Conservation (phyloP, 2,888 invertebrate species). For the Dasysyrphus albostriatus region DNA sequence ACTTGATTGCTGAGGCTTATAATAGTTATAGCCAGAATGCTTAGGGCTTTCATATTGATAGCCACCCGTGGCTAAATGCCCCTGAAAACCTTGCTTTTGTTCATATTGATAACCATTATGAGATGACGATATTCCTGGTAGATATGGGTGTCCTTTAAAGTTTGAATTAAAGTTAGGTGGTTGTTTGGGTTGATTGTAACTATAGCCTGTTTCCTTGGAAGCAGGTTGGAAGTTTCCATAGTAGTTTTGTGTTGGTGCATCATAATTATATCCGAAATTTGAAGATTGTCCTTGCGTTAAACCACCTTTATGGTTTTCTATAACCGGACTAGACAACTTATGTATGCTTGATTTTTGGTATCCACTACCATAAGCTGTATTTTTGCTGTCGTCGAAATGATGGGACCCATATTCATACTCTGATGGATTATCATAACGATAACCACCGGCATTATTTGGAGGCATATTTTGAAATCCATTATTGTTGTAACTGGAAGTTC, state of each 20-base stretch:
- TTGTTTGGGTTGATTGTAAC: conserved; percentile 11
- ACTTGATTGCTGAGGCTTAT: not conserved
- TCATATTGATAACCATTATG: not conserved
- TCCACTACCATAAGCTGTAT: not conserved
- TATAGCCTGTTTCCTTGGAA: conserved; percentile 1
- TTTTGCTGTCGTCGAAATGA: not conserved
- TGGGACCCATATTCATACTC: not conserved
- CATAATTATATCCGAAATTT: conserved; percentile 22
- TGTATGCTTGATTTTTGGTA: not conserved
- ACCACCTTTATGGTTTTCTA: too few species aligned
- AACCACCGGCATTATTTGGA: not conserved
- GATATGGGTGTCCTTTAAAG: conserved; percentile 42
- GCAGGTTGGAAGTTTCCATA: not conserved
- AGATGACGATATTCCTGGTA: not conserved
- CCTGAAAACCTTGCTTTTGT: not conserved
- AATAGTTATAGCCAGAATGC: conserved; percentile 11
- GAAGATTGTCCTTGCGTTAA: not conserved
- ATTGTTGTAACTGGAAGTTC: not conserved
- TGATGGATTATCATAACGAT: conserved; percentile 5
- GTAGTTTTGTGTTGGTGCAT: not conserved
- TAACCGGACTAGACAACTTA: not conserved
- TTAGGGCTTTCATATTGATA: conserved; percentile 2
- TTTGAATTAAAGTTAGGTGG: not conserved
- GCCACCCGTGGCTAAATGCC: not conserved
- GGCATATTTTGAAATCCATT: conserved; percentile 28